Evolutionary conservation across 2,888 invertebrate species (phyloP), one percentile per base, ranked within the genome.

Genomic region (Zygogramma bicolorata): DNA sequence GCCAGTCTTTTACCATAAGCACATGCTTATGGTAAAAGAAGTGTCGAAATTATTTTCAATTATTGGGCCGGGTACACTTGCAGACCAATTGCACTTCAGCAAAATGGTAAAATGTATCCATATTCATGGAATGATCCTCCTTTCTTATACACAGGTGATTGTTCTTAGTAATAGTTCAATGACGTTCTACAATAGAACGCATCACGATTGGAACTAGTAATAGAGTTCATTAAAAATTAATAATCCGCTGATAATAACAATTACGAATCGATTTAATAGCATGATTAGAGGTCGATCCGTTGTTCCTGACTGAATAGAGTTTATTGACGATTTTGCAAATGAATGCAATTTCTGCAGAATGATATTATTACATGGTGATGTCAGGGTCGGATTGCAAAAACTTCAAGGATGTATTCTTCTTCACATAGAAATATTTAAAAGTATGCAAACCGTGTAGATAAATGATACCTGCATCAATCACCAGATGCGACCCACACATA

Each of bases 161-260:
- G 13, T 53, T 13, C n/a, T 53, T 53, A 53, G 15, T 25, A 27
- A 25, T 53, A 46, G 46, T 46, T 46, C 46, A 46, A 46, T 46
- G 46, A 46, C 25, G 22, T 27, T 53, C 53, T 53, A 27, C 27
- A 53, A 53, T 27, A 6, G 1, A 27, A 53, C 27, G 25, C 53
- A 53, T 53, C 53, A 53, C 53, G 53, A 53, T 53, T 53, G 5
- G 53, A 53, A n/a, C 25, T 27, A 27, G 53, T 27, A 42, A 42
- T 42, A 18, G 18, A 15, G 22, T n/a, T 6, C 53, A 53, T 53
- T 53, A 15, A 27, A n/a, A 53, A 7, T 53, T 53, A 53, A 53
- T 53, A 53, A 53, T 53, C n/a, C 25, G 25, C 53, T 53, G n/a
- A 53, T 53, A 53, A 53, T 53, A 53, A 53, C 53, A 53, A 53